A percentile compares a stretch with the other conserved stretches of the same genome.
phyloP scores from a whole-genome alignment of 2,888 invertebrate genomes.

The Drosophila nr. fundita region DNA sequence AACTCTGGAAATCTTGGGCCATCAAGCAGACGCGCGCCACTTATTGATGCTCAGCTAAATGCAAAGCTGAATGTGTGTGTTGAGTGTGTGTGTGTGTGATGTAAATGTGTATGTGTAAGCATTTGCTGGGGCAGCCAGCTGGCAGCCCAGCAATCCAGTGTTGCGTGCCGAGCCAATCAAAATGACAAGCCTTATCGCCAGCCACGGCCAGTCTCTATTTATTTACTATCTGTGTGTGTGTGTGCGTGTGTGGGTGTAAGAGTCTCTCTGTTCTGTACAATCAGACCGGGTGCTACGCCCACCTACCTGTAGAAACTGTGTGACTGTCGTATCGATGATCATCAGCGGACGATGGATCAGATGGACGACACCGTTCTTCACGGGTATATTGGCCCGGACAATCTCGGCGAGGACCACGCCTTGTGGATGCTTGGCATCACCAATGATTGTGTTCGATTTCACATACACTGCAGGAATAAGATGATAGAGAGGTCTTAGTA shows the following conservation, averaged over 20 bases:
- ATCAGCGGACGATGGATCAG: slow-evolving; percentile 95
- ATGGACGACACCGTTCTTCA: slow-evolving; percentile 96
- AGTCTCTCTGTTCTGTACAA: slow-evolving; percentile 24
- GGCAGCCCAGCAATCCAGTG: slow-evolving; percentile 23
- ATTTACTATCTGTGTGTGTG: slow-evolving; percentile 27
- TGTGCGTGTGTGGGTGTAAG: slow-evolving; percentile 29
- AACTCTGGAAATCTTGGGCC: slow-evolving; percentile 33
- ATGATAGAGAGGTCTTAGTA: background rate
- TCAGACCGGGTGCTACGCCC: slow-evolving; percentile 39
- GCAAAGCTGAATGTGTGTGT: slow-evolving; percentile 56
- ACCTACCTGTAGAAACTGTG: slow-evolving; percentile 93
- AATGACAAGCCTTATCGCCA: slow-evolving; percentile 60
- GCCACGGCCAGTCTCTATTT: slow-evolving; percentile 45
- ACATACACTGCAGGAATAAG: slow-evolving; percentile 88
- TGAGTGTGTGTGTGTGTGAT: slow-evolving; percentile 5
- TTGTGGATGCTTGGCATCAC: slow-evolving; percentile 91
- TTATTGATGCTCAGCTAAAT: slow-evolving; percentile 57
- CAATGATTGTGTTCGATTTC: slow-evolving; percentile 92
- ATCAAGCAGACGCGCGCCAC: slow-evolving; percentile 5
- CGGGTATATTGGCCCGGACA: slow-evolving; percentile 95
- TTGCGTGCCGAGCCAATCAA: slow-evolving; percentile 62
- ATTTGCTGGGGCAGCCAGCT: slow-evolving; percentile 27
- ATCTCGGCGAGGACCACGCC: slow-evolving; percentile 95
- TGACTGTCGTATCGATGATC: slow-evolving; percentile 95
- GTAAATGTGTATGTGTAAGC: slow-evolving; percentile 21